A percentile compares a stretch with the other conserved stretches of the same genome.
These are phyloP conservation scores for Dolichotis patagonum DNA, from an alignment of 2,113 vertebrate genomes.

Conservation along the genomic window DNA sequence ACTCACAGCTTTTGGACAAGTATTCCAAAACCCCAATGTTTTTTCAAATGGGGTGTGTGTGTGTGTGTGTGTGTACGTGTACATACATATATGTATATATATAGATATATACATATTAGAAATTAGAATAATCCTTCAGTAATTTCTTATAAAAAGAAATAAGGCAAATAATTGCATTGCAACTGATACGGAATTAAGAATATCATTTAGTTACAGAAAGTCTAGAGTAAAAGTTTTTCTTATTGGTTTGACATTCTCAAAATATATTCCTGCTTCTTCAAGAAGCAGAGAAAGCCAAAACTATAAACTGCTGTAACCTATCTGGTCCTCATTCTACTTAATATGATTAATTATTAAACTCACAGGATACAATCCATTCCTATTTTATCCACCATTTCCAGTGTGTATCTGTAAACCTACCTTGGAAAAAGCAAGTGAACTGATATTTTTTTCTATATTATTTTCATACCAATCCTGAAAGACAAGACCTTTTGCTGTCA, in stretches of 20 bases:
- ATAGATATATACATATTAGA: neutral
- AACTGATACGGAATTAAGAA: conserved; percentile 50
- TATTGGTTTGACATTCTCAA: conserved; percentile 61
- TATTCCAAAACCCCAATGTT: conserved; percentile 25
- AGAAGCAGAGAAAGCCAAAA: conserved; percentile 63
- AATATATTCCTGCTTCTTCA: conserved; percentile 52
- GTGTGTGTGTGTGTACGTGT: neutral
- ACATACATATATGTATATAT: neutral
- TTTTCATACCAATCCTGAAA: conserved; percentile 49
- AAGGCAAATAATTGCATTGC: conserved; percentile 7
- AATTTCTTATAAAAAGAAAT: conserved; percentile 14
- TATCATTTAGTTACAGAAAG: conserved; percentile 53
- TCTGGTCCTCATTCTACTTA: conserved; percentile 35
- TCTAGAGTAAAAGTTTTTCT: conserved; percentile 58
- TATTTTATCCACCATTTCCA: conserved; percentile 62
- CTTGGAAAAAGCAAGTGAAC: conserved; percentile 51
- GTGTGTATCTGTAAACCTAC: conserved; percentile 31
- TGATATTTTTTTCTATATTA: conserved; percentile 23
- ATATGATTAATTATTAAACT: conserved; percentile 42
- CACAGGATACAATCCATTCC: conserved; percentile 63
- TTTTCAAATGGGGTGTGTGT: neutral
- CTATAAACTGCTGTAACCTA: conserved; percentile 54
- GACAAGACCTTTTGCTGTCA: conserved; percentile 39
- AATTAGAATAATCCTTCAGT: conserved; percentile 30
- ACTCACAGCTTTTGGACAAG: conserved; percentile 20